Base-by-base conservation (phyloP, 2,113 vertebrate species). In the Theristicus caerulescens region DNA sequence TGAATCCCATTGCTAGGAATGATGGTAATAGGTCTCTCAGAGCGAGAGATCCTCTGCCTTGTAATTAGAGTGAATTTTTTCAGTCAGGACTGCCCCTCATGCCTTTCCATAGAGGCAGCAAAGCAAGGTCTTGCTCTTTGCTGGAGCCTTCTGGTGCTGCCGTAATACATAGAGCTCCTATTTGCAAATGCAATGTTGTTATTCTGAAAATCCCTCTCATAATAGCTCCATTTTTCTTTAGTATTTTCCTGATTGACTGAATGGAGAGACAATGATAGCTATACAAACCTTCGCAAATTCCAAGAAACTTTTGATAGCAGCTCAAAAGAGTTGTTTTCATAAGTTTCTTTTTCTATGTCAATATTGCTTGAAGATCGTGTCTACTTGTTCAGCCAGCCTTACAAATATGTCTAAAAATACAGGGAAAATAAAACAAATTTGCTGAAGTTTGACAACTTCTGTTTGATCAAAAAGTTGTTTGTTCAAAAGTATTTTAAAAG, bases 11-110 rank as follows among this genome's bases (percentile, higher is more conserved):
- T 54, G 47, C 70, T 85, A 58, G 85, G 8, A 36, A 34, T 93
- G 72, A 72, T 65, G 87, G 69, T 69, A 82, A 82, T 5, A 55
- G 47, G 27, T 92, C 29, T 74, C 59, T 38, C 22, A 76, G 58
- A 66, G 40, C 1, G 1, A 77, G 46, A 70, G 17, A 19, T 86
- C 57, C 25, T 64, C 54, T 90, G 9, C 88, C 86, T 78, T 92
- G 71, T 96, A 92, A 96, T 94, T 92, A 95, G 22, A n/a, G 32
- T 61, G 31, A 78, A 8, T 78, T 84, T 51, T 94, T 90, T 29
- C 67, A 5, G 24, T 27, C 69, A 79, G 52, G 34, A 67, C 44
- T 81, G 47, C n/a, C 72, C 55, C 47, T 52, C 21, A 3, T 69
- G 36, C 65, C 71, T 83, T 88, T 81, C 51, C 38, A 12, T 2